These are phyloP conservation scores for Conus ventricosus DNA, from an alignment of 1,140 invertebrate species.

Conservation along the genomic window DNA sequence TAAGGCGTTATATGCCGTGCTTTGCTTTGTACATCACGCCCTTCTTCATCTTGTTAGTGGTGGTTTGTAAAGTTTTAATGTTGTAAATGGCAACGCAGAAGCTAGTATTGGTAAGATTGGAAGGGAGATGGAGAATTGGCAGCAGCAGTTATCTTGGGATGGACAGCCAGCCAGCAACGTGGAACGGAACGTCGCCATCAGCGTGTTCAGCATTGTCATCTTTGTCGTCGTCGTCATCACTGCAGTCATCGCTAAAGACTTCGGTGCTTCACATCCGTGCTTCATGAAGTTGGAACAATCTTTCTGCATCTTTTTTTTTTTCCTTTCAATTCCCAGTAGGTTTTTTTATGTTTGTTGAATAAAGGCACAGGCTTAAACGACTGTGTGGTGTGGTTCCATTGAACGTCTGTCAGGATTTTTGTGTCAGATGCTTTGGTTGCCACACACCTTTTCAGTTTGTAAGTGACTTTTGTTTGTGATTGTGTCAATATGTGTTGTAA, in stretches of 20 bases:
- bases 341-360: constrained; percentile 29
- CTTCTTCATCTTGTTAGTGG: neutral
- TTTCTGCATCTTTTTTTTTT: constrained; percentile 10
- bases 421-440: constrained; percentile 1
- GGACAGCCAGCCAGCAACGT: neutral
- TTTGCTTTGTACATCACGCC: constrained; percentile 2
- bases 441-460: neutral
- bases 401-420: constrained; percentile 13
- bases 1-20: constrained; percentile 12
- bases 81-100: neutral
- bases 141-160: neutral
- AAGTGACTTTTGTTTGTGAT: neutral
- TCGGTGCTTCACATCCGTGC: neutral
- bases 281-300: neutral
- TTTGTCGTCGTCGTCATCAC: constrained; percentile 12
- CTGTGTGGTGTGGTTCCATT: constrained; percentile 27
- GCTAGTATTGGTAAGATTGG: neutral
- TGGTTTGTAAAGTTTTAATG: constrained; percentile 17
- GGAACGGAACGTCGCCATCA: neutral
- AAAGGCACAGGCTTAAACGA: constrained; percentile 22
- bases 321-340: neutral
- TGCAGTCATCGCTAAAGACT: neutral
- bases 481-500: neutral
- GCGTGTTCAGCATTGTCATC: neutral
- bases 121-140: neutral